Evolutionary conservation across 2,113 vertebrate species (phyloP), one percentile per base, ranked within the genome.

Genomic region (Chaetodon trifascialis): DNA sequence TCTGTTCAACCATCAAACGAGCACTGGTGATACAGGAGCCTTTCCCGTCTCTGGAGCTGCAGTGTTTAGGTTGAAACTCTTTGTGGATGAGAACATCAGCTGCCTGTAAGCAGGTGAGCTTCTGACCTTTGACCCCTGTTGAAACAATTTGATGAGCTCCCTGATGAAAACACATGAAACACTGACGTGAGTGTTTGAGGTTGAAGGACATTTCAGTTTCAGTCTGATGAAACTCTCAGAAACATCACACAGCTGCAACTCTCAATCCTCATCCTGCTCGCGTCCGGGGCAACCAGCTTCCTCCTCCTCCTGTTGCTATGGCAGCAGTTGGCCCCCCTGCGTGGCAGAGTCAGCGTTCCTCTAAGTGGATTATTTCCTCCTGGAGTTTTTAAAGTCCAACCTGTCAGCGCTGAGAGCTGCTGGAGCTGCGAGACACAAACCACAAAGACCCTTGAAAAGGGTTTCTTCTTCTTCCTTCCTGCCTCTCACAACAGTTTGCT

Each of bases 281-380:
- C 0, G 4, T 62, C 56, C 44, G 15, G 5, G 1, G 16, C 17
- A 16, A 60, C 71, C 40, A 47, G 11, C 69, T 34, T 17, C 15
- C 2, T 36, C 36, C 67, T 70, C 36, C 21, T 47, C 69, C 55
- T 14, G 71, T 73, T 62, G 19, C 71, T 19, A 73, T 62, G 71
- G 44, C 58, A 73, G 55, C 38, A 14, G 23, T 2, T 11, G 4
- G 51, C 42, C 25, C 46, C 55, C n/a, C 62, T 15, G 17, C 36
- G 12, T n/a, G 25, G 42, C 12, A 38, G 36, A 36, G 30, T 30
- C 30, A 30, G 30, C 30, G 9, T n/a, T 71, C 36, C 55, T 40
- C 58, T 72, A n/a, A 73, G 16, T 60, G 70, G 55, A 72, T 74
- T 52, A 74, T 51, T 63, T 73, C 36, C 23, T 71, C 56, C 44